Evolutionary conservation across 2,888 invertebrate genomes (phyloP).

Genomic region (Trissolcus brochymenae): DNA sequence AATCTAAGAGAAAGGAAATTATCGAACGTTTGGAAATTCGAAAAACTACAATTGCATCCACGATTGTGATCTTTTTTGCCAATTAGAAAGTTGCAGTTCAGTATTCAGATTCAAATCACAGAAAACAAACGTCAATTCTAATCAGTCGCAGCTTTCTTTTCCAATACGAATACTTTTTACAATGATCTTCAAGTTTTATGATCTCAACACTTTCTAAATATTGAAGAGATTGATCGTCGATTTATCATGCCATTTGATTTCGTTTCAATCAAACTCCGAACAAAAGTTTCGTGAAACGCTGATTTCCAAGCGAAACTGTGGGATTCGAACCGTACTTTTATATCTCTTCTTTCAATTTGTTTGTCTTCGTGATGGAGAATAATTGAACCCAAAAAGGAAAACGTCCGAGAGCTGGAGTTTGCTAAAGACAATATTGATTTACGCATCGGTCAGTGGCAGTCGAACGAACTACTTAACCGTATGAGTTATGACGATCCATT

Average conservation of each 20-base stretch:
- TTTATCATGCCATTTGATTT: too few species aligned
- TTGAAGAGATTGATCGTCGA: too few species aligned
- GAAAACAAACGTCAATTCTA: conserved; percentile 2
- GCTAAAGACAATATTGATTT: conserved; percentile 51
- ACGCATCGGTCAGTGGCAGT: conserved; percentile 45
- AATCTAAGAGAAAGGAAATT: too few species aligned
- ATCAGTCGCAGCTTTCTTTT: too few species aligned
- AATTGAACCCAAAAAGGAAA: conserved; percentile 41
- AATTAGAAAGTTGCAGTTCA: too few species aligned
- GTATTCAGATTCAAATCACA: background rate
- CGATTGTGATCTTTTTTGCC: background rate
- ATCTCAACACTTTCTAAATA: conserved; percentile 4
- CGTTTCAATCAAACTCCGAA: too few species aligned
- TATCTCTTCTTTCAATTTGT: conserved; percentile 5
- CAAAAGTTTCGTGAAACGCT: too few species aligned
- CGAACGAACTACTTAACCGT: conserved; percentile 46
- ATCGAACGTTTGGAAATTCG: too few species aligned
- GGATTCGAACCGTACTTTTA: too few species aligned
- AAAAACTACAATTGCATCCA: too few species aligned
- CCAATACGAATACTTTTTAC: background rate
- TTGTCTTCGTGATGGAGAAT: conserved; percentile 18
- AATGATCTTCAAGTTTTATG: background rate
- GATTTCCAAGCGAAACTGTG: too few species aligned
- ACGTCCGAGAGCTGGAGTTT: conserved; percentile 20
- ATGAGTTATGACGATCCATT: conserved; percentile 57